These are phyloP conservation scores for Gymnarchus niloticus DNA, from an alignment of 2,113 vertebrate species.

Conservation along the genomic window DNA sequence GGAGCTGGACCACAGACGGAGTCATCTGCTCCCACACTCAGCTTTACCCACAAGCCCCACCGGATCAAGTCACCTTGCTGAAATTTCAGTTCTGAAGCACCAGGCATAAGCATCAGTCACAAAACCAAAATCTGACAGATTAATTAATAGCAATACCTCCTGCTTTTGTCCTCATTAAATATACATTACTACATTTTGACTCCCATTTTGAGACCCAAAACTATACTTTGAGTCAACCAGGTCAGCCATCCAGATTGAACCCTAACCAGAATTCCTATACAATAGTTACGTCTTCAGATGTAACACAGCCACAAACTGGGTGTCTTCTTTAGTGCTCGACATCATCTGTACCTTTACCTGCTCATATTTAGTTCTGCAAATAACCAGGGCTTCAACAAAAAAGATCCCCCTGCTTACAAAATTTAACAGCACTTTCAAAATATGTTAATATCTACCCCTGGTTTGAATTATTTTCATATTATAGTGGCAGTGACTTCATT, in stretches of 20 bases:
- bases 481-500: background rate
- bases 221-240: background rate
- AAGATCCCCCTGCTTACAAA: background rate
- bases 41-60: background rate
- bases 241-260: background rate
- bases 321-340: background rate
- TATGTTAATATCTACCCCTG: conserved; percentile 1
- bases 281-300: background rate
- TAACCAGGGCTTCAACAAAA: background rate
- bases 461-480: background rate
- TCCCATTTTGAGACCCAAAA: background rate
- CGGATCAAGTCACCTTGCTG: background rate
- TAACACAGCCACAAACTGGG: background rate
- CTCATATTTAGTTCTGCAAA: background rate
- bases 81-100: background rate
- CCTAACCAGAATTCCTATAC: background rate
- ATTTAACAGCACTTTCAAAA: background rate
- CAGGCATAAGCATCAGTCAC: background rate
- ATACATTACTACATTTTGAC: background rate
- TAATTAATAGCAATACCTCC: no score
- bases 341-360: background rate
- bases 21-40: background rate
- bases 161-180: background rate
- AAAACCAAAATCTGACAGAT: background rate
- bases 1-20: background rate